These are phyloP conservation scores for Nebria brevicollis DNA, from an alignment of 2,888 invertebrate genomes.

Conservation along the genomic window DNA sequence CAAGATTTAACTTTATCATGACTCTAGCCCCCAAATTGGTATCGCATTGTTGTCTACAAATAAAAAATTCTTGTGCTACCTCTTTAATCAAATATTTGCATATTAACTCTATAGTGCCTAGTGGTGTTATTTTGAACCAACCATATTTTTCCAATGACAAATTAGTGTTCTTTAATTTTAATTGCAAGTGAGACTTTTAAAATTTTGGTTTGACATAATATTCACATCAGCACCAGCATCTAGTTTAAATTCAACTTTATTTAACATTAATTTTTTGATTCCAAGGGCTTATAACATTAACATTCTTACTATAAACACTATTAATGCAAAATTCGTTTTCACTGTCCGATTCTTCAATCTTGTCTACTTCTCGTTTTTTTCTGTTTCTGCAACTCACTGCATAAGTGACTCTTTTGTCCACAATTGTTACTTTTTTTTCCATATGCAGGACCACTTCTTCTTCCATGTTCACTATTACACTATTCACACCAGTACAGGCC, in stretches of 20 bases:
- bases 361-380: neutral
- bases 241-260: neutral
- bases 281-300: too few species aligned
- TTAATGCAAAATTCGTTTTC: too few species aligned
- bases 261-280: neutral
- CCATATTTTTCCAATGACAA: too few species aligned
- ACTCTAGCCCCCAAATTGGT: neutral
- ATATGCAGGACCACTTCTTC: slow-evolving; percentile 8
- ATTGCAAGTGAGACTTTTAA: too few species aligned
- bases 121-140: too few species aligned
- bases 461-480: neutral
- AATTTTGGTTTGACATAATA: neutral
- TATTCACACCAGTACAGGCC: neutral
- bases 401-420: neutral
- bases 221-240: slow-evolving; percentile 14
- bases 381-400: neutral
- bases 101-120: too few species aligned
- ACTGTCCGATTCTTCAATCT: neutral
- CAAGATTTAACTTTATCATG: too few species aligned
- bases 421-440: neutral
- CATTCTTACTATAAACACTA: too few species aligned
- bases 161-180: too few species aligned
- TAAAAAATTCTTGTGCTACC: too few species aligned
- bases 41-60: too few species aligned
- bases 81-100: too few species aligned